These are phyloP conservation scores for Lacerta bilineata DNA, from an alignment of 2,797 vertebrate genomes.

Conservation along the genomic window DNA sequence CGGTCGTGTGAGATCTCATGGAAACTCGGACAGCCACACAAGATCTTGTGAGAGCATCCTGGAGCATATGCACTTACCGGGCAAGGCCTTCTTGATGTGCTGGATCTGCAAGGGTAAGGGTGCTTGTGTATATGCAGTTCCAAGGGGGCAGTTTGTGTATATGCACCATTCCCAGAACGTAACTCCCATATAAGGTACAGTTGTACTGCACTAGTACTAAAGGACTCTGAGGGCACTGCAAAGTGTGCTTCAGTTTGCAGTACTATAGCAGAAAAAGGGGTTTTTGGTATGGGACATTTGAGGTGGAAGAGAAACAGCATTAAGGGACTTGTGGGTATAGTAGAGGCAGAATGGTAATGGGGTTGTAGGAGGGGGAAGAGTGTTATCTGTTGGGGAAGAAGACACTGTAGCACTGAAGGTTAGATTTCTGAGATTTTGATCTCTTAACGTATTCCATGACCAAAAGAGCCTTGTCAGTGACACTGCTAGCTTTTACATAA, in stretches of 20 bases:
- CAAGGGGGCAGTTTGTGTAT: no score
- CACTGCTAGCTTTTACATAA: not conserved
- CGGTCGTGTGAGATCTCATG: no score
- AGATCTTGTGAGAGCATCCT: no score
- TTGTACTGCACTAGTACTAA: not conserved
- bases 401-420: not conserved
- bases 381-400: not conserved
- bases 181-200: no score
- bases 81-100: no score
- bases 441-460: not conserved
- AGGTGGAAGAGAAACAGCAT: not conserved
- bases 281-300: not conserved
- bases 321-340: no score
- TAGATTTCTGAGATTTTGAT: not conserved
- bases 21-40: no score
- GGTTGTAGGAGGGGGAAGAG: not conserved
- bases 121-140: no score
- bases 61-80: no score
- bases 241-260: not conserved
- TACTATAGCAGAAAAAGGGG: not conserved
- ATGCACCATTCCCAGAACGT: no score
- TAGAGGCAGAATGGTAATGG: not conserved
- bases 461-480: not conserved
- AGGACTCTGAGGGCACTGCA: not conserved
- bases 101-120: no score